These are phyloP conservation scores for Eubucco bourcierii DNA, from an alignment of 2,113 vertebrate genomes.

Conservation along the genomic window DNA sequence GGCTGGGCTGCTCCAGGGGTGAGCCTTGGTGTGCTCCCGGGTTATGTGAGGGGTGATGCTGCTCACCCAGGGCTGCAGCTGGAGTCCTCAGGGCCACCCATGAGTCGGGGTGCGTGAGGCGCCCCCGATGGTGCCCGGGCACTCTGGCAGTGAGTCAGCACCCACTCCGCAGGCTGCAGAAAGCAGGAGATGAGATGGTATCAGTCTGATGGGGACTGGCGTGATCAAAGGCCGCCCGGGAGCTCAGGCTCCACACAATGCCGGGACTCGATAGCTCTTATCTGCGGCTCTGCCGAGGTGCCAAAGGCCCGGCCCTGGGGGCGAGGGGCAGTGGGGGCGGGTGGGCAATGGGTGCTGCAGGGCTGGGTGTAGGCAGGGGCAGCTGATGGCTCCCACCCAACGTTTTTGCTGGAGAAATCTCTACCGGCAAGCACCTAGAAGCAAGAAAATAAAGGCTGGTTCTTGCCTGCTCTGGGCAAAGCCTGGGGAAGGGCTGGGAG, in stretches of 20 bases:
- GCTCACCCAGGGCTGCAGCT: not conserved
- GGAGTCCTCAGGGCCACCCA: not conserved
- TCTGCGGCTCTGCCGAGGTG: constrained; percentile 7
- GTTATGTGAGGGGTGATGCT: not conserved
- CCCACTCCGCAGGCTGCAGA: constrained; percentile 9
- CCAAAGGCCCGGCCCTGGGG: not conserved
- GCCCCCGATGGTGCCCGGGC: not conserved
- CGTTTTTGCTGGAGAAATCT: not conserved
- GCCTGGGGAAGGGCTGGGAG: not conserved
- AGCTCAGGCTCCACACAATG: constrained; percentile 45
- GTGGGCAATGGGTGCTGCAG: not conserved
- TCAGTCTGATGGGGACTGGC: constrained; percentile 17
- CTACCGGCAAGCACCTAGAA: not conserved
- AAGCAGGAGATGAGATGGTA: constrained; percentile 44
- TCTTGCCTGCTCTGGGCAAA: not conserved
- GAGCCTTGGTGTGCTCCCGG: not conserved
- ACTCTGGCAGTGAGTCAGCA: constrained; percentile 45
- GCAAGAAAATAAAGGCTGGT: not conserved
- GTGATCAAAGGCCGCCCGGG: constrained; percentile 49
- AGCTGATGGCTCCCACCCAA: not conserved
- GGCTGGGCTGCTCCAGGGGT: not conserved
- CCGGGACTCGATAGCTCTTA: constrained; percentile 13
- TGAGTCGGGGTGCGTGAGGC: not conserved
- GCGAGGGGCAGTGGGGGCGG: not conserved
- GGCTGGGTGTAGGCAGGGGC: not conserved